Evolutionary conservation across 2,113 vertebrate genomes (phyloP), one percentile per base, ranked within the genome.

Genomic region (Chelonoidis abingdonii): DNA sequence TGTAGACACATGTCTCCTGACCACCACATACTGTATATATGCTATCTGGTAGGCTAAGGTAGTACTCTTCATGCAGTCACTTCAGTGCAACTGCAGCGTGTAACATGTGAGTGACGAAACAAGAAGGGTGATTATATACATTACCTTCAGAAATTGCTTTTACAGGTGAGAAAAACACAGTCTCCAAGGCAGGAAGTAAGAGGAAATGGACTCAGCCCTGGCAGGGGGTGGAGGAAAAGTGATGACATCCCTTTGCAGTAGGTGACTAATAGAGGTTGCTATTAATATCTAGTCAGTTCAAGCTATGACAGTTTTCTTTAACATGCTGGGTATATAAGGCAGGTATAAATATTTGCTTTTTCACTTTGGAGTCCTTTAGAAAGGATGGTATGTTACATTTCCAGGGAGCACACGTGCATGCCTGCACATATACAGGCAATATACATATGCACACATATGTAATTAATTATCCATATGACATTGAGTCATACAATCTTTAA

Each of bases 91-190:
- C 52, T 38, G 80, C 65, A 86, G 54, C 65, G 80, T 53, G 31
- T 52, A 21, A 72, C n/a, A 47, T 27, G 24, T 47, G 25, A 79
- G 9, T 52, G 41, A 87, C 65, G 83, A 82, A 84, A n/a, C 38
- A 53, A 57, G 49, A 62, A 84, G 24, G 38, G 6, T 57, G 62
- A 89, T 80, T 75, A 82, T 19, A 75, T 86, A 47, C 0, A 0
- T 88, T 49, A 6, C 8, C 0, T 90, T 92, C 47, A 54, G 49
- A 14, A 31, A 41, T 2, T 87, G 44, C 53, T 72, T 1, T 53
- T 91, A 89, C 47, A 72, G 78, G 57, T 35, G 54, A 88, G 56
- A 75, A 96, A 97, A 95, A 75, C 5, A 79, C 85, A 94, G 56
- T 84, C 59, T 93, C 83, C 80, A 80, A 76, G 79, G 29, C 25